These are phyloP conservation scores for Drosophila kanapiae DNA, from an alignment of 1,140 invertebrate species.

Conservation along the genomic window DNA sequence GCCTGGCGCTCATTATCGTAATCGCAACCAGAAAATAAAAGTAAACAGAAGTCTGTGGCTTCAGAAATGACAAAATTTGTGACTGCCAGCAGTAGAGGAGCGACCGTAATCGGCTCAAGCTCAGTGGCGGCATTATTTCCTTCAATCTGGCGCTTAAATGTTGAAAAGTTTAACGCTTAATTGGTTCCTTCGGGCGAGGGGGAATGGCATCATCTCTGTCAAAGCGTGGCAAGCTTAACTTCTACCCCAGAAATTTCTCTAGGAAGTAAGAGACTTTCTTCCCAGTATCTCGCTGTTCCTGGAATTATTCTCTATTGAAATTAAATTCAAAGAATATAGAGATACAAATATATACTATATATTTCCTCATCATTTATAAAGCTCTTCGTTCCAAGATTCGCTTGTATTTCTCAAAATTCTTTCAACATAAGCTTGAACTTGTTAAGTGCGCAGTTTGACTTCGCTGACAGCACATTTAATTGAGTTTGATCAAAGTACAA, in stretches of 20 bases:
- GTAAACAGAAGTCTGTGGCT: slow-evolving; percentile 36
- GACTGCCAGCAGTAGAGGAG: background rate
- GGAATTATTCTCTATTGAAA: no score
- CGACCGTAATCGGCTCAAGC: slow-evolving; percentile 40
- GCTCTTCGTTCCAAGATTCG: background rate
- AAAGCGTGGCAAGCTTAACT: background rate
- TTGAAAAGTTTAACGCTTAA: slow-evolving; percentile 19
- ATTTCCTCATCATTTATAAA: background rate
- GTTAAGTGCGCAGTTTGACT: background rate
- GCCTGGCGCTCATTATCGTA: slow-evolving; percentile 16
- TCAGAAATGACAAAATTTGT: slow-evolving; percentile 43
- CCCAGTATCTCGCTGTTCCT: no score
- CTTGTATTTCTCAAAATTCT: background rate
- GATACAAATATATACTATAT: no score
- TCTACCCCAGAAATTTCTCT: background rate
- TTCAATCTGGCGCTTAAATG: background rate
- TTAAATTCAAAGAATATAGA: background rate
- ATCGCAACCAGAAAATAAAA: slow-evolving; percentile 36
- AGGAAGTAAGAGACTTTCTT: background rate
- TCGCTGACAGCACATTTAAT: background rate
- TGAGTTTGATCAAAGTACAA: background rate
- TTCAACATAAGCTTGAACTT: background rate
- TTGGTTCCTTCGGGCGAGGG: background rate
- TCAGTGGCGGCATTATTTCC: slow-evolving; percentile 9
- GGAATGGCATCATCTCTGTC: slow-evolving; percentile 8